These are phyloP conservation scores for Atherinosoma microstoma DNA, from an alignment of 2,797 vertebrate genomes.

Conservation along the genomic window DNA sequence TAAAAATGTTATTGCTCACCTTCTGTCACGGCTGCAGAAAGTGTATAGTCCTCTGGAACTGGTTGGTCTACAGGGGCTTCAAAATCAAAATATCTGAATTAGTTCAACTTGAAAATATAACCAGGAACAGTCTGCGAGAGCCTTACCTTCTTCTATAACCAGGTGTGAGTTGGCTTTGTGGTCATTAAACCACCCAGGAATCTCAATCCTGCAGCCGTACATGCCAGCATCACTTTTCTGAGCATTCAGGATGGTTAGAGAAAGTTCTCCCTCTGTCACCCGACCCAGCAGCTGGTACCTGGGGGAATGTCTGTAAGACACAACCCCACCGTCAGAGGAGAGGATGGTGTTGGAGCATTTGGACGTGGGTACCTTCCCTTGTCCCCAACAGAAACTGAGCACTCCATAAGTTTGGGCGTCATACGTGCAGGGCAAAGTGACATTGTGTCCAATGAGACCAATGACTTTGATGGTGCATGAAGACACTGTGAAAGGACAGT, in stretches of 20 bases:
- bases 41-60: not conserved
- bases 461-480: constrained; percentile 21
- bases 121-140: not conserved
- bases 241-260: constrained; percentile 79
- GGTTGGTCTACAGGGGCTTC: constrained; percentile 33
- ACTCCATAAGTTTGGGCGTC: accelerated
- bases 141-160: constrained; percentile 69
- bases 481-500: constrained; percentile 42
- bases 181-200: constrained; percentile 81
- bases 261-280: constrained; percentile 66
- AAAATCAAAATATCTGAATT: not conserved
- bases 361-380: constrained; percentile 40
- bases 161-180: constrained; percentile 45
- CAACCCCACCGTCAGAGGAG: constrained; percentile 42
- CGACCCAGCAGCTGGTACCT: constrained; percentile 78
- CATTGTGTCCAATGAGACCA: constrained; percentile 71
- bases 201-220: constrained; percentile 86
- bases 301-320: constrained; percentile 21
- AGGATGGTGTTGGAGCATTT: constrained; percentile 73
- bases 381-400: constrained; percentile 84
- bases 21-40: not conserved
- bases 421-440: constrained; percentile 82
- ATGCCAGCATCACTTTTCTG: constrained; percentile 72
- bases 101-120: not conserved
- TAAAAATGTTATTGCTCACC: constrained; percentile 14